A percentile compares a stretch with the other conserved stretches of the same genome.
Conservation (phyloP, 2,888 invertebrate genomes). For the Nasonia oneida region DNA sequence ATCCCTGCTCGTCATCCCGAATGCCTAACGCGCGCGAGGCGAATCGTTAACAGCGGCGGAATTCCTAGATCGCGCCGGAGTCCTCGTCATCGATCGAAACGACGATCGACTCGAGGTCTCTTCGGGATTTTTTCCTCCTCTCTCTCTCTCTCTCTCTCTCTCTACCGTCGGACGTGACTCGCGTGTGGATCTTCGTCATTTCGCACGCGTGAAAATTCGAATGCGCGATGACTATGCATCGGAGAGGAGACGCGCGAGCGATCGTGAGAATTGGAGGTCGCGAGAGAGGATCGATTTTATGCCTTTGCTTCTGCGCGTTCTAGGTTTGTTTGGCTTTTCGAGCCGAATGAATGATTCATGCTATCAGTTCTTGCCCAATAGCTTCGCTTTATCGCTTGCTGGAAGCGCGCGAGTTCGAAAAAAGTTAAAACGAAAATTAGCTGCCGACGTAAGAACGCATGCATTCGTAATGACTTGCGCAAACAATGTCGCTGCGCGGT, state of each 20-base stretch:
- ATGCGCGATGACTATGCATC: conserved; percentile 19
- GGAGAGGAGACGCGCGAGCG: neutral
- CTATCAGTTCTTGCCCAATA: no score
- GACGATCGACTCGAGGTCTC: conserved; percentile 19
- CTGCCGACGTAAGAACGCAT: neutral
- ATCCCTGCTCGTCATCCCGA: neutral
- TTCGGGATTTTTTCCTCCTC: neutral
- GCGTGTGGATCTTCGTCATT: neutral
- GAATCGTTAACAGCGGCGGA: neutral
- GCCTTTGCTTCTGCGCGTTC: neutral
- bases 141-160: neutral
- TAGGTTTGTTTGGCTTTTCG: neutral
- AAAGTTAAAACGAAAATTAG: neutral
- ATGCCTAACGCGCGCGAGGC: conserved; percentile 11
- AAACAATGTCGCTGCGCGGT: neutral
- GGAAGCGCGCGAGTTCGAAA: neutral
- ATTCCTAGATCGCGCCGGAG: conserved; percentile 33
- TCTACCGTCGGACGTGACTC: conserved; percentile 27
- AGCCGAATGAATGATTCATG: neutral
- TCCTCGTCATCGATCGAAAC: conserved; percentile 27
- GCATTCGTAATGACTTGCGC: neutral
- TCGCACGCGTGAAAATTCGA: conserved; percentile 37
- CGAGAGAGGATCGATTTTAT: neutral
- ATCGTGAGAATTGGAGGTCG: neutral
- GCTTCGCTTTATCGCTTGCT: neutral